phyloP scores from a whole-genome alignment of 2,113 vertebrate genomes.

The Thermophis baileyi region DNA sequence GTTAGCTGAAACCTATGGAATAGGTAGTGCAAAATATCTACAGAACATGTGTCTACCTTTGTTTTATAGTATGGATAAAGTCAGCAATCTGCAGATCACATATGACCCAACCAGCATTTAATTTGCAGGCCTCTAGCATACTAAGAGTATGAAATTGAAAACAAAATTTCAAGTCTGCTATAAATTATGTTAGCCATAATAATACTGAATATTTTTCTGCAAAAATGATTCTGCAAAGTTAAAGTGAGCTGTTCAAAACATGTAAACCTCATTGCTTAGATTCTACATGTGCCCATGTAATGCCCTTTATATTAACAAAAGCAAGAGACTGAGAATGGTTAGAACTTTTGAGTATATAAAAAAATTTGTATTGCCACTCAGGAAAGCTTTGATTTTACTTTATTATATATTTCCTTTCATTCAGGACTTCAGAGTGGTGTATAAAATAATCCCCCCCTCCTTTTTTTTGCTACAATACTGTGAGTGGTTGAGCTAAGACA shows the following conservation, averaged over 20 bases:
- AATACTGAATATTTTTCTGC: neutral
- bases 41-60: neutral
- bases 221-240: neutral
- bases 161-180: neutral
- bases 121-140: neutral
- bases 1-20: neutral
- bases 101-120: neutral
- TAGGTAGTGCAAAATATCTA: neutral
- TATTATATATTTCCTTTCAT: neutral
- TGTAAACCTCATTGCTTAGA: neutral
- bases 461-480: neutral
- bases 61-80: neutral
- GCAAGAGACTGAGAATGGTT: neutral
- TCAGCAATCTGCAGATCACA: neutral
- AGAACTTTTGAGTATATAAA: neutral
- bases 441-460: neutral
- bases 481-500: neutral
- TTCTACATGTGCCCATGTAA: neutral
- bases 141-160: neutral
- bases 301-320: neutral
- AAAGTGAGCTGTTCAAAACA: neutral
- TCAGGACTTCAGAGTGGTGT: neutral
- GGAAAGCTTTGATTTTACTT: neutral
- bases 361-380: neutral
- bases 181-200: neutral